Evolutionary conservation across 2,888 invertebrate species (phyloP), one percentile per base, ranked within the genome.

Genomic region (Daptonema setosum): DNA sequence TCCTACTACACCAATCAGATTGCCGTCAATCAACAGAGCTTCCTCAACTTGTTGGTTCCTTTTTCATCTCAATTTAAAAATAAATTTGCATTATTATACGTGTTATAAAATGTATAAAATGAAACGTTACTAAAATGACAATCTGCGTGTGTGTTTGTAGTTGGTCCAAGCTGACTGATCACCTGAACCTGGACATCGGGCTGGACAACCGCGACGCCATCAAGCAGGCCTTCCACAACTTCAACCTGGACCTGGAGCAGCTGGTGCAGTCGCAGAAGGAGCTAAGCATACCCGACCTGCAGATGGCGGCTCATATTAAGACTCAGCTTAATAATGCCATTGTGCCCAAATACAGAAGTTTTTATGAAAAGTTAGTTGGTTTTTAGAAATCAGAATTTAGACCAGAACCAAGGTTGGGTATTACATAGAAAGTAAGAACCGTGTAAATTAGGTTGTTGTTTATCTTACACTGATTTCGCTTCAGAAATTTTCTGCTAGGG

Each of bases 241-340:
- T 93, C 73, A 91, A 93, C 73, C 87, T 87, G 70, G 93, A 93
- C 73, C 81, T 93, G 70, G 91, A 93, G 68, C 90, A 91, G 66
- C 79, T 83, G 20, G 79, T 81, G 1, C 81, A 83, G 63, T 79
- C 80, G 30, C 91, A 93, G 75, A 80, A 86, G 60, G 81, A 82
- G 41, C 91, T 90, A 75, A 85, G 87, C 54, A 85, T 93, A 66
- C 91, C 93, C 0, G 91, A 93, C 75, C 79, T 82, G 1, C 87
- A 88, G 67, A 76, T 93, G 55, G 78, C 91, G 50, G 85, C 87
- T 70, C 80, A 82, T 58, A 78, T 93, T 53, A 87, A 87, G 70
- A 77, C 83, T 20, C 90, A 87, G 73, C 86, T 90, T 74, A 85
- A 85, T 69, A 84, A 86, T 67, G 81, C 83, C 59, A 78, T 93